phyloP scores from a whole-genome alignment of 2,888 invertebrate genomes.

The Rugalucina vietnamica region DNA sequence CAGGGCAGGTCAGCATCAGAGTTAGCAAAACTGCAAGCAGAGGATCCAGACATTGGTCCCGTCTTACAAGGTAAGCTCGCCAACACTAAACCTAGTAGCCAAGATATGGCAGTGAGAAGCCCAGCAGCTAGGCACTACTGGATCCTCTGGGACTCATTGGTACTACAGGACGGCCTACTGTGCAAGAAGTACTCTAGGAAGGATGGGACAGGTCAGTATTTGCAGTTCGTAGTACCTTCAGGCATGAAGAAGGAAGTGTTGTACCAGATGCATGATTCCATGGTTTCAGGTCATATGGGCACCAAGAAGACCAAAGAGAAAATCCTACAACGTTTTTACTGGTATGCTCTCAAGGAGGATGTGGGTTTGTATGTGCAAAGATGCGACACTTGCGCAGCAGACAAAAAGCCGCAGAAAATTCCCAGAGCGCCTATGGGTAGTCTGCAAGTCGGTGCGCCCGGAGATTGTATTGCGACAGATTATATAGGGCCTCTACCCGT shows the following conservation, averaged over 20 bases:
- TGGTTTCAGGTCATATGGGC: slow-evolving; percentile 34
- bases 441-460: slow-evolving; percentile 91
- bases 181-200: background rate
- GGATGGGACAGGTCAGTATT: background rate
- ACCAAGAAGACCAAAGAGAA: slow-evolving; percentile 28
- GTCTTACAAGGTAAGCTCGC: slow-evolving; percentile 9
- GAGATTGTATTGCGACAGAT: slow-evolving; percentile 37
- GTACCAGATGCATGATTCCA: slow-evolving; percentile 24
- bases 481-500: slow-evolving; percentile 46
- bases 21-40: background rate
- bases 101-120: background rate
- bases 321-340: slow-evolving; percentile 30
- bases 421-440: slow-evolving; percentile 82
- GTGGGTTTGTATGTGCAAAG: background rate
- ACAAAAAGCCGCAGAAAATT: slow-evolving; percentile 25
- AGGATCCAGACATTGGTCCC: background rate
- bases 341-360: slow-evolving; percentile 26
- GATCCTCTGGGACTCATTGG: slow-evolving; percentile 22
- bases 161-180: slow-evolving; percentile 2
- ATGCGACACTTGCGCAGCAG: slow-evolving; percentile 35
- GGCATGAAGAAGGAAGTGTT: slow-evolving; percentile 12
- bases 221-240: slow-evolving; percentile 12
- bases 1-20: background rate
- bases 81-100: background rate
- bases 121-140: slow-evolving; percentile 33